These are phyloP conservation scores for Bugula neritina DNA, from an alignment of 2,888 invertebrate species.

Conservation along the genomic window DNA sequence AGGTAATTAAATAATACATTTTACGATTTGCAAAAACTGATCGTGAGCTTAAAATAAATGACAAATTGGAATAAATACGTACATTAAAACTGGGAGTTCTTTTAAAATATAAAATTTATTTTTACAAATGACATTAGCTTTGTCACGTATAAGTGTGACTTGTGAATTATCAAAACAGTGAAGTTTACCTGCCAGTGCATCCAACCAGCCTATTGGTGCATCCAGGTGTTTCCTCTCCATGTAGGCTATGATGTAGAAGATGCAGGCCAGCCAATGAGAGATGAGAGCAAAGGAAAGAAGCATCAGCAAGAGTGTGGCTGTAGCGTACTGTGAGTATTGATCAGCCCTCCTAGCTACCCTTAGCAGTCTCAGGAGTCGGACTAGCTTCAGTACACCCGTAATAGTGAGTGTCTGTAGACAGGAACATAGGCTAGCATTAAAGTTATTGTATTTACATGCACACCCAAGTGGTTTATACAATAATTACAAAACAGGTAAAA, in stretches of 20 bases:
- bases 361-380: conserved; percentile 48
- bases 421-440: background rate
- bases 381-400: conserved; percentile 51
- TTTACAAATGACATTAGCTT: too few relatives aligned
- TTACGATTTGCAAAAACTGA: too few relatives aligned
- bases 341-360: conserved; percentile 51
- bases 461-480: too few relatives aligned
- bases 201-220: conserved; percentile 48
- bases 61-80: too few relatives aligned
- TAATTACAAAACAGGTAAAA: too few relatives aligned
- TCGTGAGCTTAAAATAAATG: too few relatives aligned
- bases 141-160: too few relatives aligned
- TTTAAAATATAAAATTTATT: too few relatives aligned
- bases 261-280: conserved; percentile 54
- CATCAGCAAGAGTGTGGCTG: conserved; percentile 50
- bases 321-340: conserved; percentile 53
- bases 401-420: conserved; percentile 46
- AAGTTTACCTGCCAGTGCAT: conserved; percentile 41
- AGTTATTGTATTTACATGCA: too few relatives aligned
- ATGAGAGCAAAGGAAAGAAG: conserved; percentile 53
- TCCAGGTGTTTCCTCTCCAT: conserved; percentile 46
- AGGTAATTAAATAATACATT: too few relatives aligned
- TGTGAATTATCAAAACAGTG: too few relatives aligned
- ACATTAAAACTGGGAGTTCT: too few relatives aligned
- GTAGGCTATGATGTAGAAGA: conserved; percentile 53